A percentile compares a stretch with the other conserved stretches of the same genome.
These are phyloP conservation scores for Lottia scabra DNA, from an alignment of 2,888 invertebrate species.

Conservation along the genomic window DNA sequence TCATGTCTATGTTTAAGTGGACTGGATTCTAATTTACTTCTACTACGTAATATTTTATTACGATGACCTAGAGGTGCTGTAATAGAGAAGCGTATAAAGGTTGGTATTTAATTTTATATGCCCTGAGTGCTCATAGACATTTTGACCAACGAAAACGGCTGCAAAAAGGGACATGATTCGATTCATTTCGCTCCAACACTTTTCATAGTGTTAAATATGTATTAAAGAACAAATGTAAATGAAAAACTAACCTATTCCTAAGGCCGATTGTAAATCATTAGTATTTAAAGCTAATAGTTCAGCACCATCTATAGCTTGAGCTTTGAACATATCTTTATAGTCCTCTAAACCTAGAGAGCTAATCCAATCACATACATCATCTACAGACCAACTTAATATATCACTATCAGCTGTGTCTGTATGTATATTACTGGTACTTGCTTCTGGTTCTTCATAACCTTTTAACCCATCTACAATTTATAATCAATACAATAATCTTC, in stretches of 20 bases:
- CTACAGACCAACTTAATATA: conserved; percentile 72
- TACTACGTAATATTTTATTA: conserved; percentile 66
- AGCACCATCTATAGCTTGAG: conserved; percentile 74
- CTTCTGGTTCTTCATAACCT: conserved; percentile 33
- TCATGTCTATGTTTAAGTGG: conserved; percentile 31
- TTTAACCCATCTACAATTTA: conserved; percentile 26
- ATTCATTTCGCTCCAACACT: too few relatives aligned
- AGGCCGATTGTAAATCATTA: conserved; percentile 52
- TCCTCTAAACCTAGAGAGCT: conserved; percentile 72
- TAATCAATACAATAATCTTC: too few relatives aligned
- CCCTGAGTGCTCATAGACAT: too few relatives aligned
- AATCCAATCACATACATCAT: conserved; percentile 76
- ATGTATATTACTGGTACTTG: background rate
- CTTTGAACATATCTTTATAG: conserved; percentile 70
- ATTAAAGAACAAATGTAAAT: too few relatives aligned
- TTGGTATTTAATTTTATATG: too few relatives aligned
- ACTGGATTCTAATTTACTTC: conserved; percentile 37
- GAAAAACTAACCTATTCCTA: conserved; percentile 66
- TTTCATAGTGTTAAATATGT: too few relatives aligned
- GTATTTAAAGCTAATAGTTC: conserved; percentile 73
- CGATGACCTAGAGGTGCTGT: conserved; percentile 68
- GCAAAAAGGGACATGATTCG: too few relatives aligned
- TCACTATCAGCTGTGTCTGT: conserved; percentile 6
- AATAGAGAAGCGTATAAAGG: conserved; percentile 4
- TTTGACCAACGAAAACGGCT: too few relatives aligned